These are phyloP conservation scores for Nibea coibor DNA, from an alignment of 2,113 vertebrate species.

Conservation along the genomic window DNA sequence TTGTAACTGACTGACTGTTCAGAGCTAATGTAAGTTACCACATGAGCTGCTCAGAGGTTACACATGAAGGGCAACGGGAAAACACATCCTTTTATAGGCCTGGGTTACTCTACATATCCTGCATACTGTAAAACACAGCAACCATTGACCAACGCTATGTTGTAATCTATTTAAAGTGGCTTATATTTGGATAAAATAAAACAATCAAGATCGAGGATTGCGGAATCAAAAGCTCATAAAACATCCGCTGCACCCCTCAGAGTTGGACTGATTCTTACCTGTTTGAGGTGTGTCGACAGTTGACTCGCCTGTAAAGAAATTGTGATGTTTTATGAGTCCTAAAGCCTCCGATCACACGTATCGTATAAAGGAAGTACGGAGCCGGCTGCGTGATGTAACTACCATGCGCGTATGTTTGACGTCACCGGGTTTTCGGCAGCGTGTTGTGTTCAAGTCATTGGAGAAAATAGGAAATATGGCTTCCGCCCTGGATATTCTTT, in stretches of 20 bases:
- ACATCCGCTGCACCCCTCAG: no score
- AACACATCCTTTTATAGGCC: background rate
- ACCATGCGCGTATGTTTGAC: background rate
- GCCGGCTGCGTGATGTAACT: slow-evolving; percentile 47
- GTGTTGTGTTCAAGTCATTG: accelerated
- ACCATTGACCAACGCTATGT: no score
- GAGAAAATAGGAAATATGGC: background rate
- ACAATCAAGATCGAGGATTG: background rate
- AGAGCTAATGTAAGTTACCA: background rate
- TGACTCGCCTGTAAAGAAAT: background rate
- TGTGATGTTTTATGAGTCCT: background rate
- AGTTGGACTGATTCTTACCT: slow-evolving; percentile 35
- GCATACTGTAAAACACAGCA: background rate
- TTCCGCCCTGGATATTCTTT: accelerated
- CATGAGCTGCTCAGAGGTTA: slow-evolving; percentile 52
- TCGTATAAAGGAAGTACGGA: slow-evolving; percentile 21
- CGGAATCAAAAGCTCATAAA: background rate
- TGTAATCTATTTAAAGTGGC: background rate
- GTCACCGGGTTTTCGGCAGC: background rate
- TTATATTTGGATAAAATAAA: background rate
- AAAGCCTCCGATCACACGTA: background rate
- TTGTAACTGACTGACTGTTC: background rate
- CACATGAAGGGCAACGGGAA: slow-evolving; percentile 52
- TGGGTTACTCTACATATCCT: no score
- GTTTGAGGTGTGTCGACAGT: background rate